These are phyloP conservation scores for Thalassoma bifasciatum DNA, from an alignment of 2,113 vertebrate species.

Conservation along the genomic window DNA sequence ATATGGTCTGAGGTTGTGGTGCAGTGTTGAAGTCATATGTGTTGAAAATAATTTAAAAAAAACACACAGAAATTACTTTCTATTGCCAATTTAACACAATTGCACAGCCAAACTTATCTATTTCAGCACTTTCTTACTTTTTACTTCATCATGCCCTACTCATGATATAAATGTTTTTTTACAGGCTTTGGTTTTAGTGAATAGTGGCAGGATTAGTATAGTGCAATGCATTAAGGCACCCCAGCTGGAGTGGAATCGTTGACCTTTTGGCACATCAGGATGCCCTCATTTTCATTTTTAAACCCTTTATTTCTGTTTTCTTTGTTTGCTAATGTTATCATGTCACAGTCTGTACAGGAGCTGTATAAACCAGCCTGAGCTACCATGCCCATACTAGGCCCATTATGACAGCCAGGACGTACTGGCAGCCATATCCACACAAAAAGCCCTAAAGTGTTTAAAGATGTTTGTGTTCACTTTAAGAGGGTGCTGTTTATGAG, in stretches of 20 bases:
- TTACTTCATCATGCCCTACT: not conserved
- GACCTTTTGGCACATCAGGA: not conserved
- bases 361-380: slow-evolving; percentile 10
- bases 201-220: not conserved
- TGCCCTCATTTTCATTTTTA: not conserved
- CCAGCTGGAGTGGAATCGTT: not conserved
- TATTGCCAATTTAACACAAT: too few species aligned
- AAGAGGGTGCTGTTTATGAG: slow-evolving; percentile 69
- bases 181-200: not conserved
- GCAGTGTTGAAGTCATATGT: too few species aligned
- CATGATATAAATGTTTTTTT: not conserved
- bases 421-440: slow-evolving; percentile 59
- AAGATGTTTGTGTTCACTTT: slow-evolving; percentile 70
- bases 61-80: too few species aligned
- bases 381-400: slow-evolving; percentile 29
- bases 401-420: slow-evolving; percentile 44
- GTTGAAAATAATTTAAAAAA: too few species aligned
- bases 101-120: not conserved
- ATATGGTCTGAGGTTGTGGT: not conserved
- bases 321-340: slow-evolving; percentile 15
- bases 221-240: not conserved
- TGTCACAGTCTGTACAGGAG: slow-evolving; percentile 13
- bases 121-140: not conserved
- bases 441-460: slow-evolving; percentile 68
- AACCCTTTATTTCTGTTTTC: not conserved